Percentiles rank a stretch among this genome's conserved stretches.
phyloP scores from a whole-genome alignment of 2,888 invertebrate genomes.

The Stegophylla sp. region DNA sequence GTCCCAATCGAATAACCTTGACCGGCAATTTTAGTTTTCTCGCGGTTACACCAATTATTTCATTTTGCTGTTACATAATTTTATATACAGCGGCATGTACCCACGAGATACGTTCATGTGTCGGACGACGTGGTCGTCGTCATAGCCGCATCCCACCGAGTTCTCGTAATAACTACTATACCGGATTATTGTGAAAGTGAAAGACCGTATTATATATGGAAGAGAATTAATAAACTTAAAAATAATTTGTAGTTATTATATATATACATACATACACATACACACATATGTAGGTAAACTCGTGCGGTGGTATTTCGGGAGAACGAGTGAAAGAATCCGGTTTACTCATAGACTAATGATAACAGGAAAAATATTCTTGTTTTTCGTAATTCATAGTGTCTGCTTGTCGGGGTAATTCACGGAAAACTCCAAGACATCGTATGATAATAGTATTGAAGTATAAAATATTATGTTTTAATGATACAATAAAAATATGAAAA shows the following conservation, averaged over 20 bases:
- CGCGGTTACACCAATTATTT: slow-evolving; percentile 51
- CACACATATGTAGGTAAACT: background rate
- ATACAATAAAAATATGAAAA: background rate
- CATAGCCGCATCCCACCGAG: slow-evolving; percentile 29
- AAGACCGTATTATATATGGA: slow-evolving; percentile 21
- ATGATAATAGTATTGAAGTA: background rate
- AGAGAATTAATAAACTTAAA: slow-evolving; percentile 29
- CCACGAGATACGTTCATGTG: slow-evolving; percentile 22
- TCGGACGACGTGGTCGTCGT: slow-evolving; percentile 5
- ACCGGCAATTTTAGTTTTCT: slow-evolving; percentile 48
- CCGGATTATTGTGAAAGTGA: slow-evolving; percentile 54
- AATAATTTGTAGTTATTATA: background rate
- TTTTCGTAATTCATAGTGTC: background rate
- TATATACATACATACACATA: background rate
- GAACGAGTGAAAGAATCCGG: slow-evolving; percentile 13
- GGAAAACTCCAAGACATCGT: background rate
- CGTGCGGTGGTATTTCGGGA: background rate
- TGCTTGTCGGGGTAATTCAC: background rate
- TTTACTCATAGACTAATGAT: background rate
- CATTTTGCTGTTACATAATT: slow-evolving; percentile 49
- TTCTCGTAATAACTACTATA: slow-evolving; percentile 10
- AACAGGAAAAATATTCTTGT: background rate
- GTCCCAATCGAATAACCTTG: slow-evolving; percentile 49
- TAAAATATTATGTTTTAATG: background rate
- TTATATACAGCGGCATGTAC: background rate